Percentiles rank a stretch among this genome's conserved stretches.
These are phyloP conservation scores for Alaudala cheleensis DNA, from an alignment of 2,113 vertebrate genomes.

Conservation along the genomic window DNA sequence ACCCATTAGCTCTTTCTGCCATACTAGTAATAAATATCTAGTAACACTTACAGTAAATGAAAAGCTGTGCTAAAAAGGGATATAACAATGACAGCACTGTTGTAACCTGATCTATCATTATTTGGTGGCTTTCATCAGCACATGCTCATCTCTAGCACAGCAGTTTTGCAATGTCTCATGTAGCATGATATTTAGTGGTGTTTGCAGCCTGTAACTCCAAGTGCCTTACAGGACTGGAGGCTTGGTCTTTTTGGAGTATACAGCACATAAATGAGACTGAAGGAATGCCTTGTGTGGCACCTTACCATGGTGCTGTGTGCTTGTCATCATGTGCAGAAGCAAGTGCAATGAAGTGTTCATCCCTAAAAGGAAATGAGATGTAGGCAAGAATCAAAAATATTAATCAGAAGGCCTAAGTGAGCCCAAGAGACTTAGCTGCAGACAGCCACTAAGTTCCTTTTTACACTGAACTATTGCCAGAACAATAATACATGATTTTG, in stretches of 20 bases:
- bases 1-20: background rate
- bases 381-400: background rate
- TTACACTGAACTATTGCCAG: background rate
- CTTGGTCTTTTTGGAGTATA: background rate
- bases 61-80: background rate
- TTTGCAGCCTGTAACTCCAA: background rate
- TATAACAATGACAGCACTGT: background rate
- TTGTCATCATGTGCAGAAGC: background rate
- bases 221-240: background rate
- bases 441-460: background rate
- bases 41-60: background rate
- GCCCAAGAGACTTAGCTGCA: background rate
- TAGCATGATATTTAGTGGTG: background rate
- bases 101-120: background rate
- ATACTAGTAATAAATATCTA: background rate
- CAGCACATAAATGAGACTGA: background rate
- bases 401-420: background rate
- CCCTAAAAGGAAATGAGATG: background rate
- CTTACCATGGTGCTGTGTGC: accelerated
- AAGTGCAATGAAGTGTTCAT: background rate
- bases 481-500: background rate
- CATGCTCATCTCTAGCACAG: background rate
- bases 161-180: background rate
- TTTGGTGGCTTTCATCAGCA: background rate
- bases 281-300: accelerated